These are phyloP conservation scores for Cephalopterus ornatus DNA, from an alignment of 2,113 vertebrate species.

Conservation along the genomic window DNA sequence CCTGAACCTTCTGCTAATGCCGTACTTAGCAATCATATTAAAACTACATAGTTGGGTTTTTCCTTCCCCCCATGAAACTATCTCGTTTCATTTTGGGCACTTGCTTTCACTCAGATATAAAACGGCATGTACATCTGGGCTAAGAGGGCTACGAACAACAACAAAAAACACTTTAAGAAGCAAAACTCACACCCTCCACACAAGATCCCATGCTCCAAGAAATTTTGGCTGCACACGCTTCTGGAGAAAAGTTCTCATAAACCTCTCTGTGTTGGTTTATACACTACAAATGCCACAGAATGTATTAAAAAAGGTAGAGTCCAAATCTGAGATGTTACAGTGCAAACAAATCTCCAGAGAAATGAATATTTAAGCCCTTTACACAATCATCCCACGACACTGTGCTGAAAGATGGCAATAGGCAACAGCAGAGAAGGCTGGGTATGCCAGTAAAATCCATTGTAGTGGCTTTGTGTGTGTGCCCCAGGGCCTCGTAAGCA, in stretches of 20 bases:
- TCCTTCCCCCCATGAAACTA: rapidly evolving
- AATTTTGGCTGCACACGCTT: neutral
- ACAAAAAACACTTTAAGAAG: neutral
- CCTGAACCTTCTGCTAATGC: neutral
- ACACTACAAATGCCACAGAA: neutral
- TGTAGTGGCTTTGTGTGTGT: neutral
- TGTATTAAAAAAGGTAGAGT: slow-evolving; percentile 25
- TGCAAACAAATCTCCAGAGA: neutral
- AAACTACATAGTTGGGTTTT: neutral
- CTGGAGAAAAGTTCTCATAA: neutral
- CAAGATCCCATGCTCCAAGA: neutral
- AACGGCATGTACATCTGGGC: neutral
- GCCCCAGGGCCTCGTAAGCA: neutral
- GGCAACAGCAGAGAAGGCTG: neutral
- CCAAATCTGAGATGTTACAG: neutral
- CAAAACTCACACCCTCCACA: neutral
- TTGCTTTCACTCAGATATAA: neutral
- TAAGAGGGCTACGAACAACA: neutral
- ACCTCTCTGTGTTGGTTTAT: neutral
- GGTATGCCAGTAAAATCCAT: neutral
- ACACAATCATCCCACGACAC: neutral
- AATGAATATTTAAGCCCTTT: neutral
- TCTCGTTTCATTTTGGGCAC: neutral
- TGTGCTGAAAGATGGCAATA: neutral
- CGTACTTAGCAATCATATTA: neutral